These are phyloP conservation scores for Oscarella lobularis DNA, from an alignment of 37 sponge, comb jelly and placozoan genomes.

Conservation along the genomic window DNA sequence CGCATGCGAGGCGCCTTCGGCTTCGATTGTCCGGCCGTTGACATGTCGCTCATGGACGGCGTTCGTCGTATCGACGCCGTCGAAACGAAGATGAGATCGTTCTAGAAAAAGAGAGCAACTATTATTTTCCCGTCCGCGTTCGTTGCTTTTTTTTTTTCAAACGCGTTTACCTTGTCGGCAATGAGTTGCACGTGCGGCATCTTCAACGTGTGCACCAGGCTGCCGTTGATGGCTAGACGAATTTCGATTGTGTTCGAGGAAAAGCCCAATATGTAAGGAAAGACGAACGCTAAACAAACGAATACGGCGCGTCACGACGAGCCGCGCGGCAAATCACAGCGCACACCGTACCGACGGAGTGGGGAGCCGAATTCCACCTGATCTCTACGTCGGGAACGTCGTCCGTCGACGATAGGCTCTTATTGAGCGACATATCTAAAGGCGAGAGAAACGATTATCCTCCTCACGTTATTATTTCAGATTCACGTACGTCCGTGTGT, in stretches of 20 bases:
- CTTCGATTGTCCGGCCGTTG: background rate
- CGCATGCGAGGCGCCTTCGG: background rate
- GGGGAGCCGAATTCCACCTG: conserved; percentile 33
- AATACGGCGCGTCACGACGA: background rate
- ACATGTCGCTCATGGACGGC: background rate
- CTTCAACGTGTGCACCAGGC: conserved; percentile 50
- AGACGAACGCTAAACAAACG: conserved; percentile 20
- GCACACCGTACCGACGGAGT: conserved; percentile 5
- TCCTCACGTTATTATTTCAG: background rate
- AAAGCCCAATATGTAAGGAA: conserved; percentile 56
- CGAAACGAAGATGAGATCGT: background rate
- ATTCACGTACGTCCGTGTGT: background rate
- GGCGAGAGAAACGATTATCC: too few species aligned
- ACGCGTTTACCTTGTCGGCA: conserved; percentile 40
- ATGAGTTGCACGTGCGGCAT: conserved; percentile 44
- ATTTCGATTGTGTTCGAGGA: conserved; percentile 45
- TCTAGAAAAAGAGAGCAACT: too few species aligned
- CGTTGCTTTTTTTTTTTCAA: too few species aligned
- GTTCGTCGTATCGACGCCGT: background rate
- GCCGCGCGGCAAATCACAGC: background rate
- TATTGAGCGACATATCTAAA: background rate
- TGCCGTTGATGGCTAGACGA: conserved; percentile 52
- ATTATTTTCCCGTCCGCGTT: too few species aligned
- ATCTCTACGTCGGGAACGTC: conserved; percentile 26
- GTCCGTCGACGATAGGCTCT: conserved; percentile 25